Evolutionary conservation across 1,140 invertebrate species (phyloP).

Genomic region (Lordiphosa stackelbergi): DNA sequence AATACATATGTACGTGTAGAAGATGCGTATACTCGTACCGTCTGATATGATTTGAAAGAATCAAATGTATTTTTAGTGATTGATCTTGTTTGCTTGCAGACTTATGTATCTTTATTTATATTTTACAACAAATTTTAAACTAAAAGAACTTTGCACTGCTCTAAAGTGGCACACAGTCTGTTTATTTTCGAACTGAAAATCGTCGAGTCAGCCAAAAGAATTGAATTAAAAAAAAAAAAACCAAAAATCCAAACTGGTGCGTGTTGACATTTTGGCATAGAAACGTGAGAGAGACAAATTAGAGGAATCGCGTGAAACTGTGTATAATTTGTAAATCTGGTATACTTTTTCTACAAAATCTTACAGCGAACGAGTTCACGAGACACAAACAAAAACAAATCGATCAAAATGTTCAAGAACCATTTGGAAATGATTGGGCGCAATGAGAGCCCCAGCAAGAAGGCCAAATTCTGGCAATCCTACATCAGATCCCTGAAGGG

Average conservation of each 20-base stretch:
- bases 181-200: slow-evolving; percentile 72
- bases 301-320: slow-evolving; percentile 7
- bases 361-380: slow-evolving; percentile 83
- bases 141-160: slow-evolving; percentile 64
- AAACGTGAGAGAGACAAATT: neutral
- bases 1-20: slow-evolving; percentile 6
- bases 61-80: slow-evolving; percentile 72
- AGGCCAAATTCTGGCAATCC: slow-evolving; percentile 94
- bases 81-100: slow-evolving; percentile 57
- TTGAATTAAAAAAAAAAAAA: slow-evolving; percentile 34
- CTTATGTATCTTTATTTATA: slow-evolving; percentile 25
- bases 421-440: slow-evolving; percentile 94
- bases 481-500: slow-evolving; percentile 93
- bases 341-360: slow-evolving; percentile 23
- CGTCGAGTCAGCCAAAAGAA: slow-evolving; percentile 48
- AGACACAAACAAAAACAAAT: slow-evolving; percentile 79
- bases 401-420: slow-evolving; percentile 90
- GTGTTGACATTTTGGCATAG: too few species aligned
- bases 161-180: slow-evolving; percentile 70
- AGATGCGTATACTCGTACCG: slow-evolving; percentile 9
- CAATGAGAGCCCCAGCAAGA: slow-evolving; percentile 92
- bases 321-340: slow-evolving; percentile 24
- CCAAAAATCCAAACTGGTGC: slow-evolving; percentile 15
- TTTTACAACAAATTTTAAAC: slow-evolving; percentile 30
- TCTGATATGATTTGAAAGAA: slow-evolving; percentile 22